A percentile compares a stretch with the other conserved stretches of the same genome.
phyloP scores from a whole-genome alignment of 2,797 vertebrate genomes.

The Micromesistius poutassou region DNA sequence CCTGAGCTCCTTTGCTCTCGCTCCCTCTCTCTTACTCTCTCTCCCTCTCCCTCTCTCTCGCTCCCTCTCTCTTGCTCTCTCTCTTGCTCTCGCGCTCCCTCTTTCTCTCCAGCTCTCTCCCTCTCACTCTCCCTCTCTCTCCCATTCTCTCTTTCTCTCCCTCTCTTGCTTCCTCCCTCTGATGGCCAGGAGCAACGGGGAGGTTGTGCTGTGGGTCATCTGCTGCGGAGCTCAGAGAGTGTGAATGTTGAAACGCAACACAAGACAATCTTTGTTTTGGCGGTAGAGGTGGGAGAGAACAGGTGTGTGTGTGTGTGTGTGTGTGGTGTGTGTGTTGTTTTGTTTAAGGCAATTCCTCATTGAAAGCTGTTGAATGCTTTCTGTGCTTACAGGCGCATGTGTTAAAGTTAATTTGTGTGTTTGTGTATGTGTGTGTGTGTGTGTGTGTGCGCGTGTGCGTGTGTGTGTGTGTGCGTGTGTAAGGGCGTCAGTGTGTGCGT shows the following conservation, averaged over 20 bases:
- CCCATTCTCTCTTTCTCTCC: neutral
- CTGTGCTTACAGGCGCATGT: slow-evolving; percentile 4
- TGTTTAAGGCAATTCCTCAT: neutral
- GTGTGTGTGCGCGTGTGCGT: neutral
- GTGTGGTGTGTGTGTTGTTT: slow-evolving; percentile 17
- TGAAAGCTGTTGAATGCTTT: slow-evolving; percentile 10
- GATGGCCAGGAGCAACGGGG: too few relatives aligned
- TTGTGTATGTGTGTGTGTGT: too few relatives aligned
- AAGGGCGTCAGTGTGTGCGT: neutral
- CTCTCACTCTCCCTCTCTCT: too few relatives aligned
- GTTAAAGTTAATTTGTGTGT: neutral
- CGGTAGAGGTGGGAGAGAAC: too few relatives aligned
- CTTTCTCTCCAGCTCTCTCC: slow-evolving; percentile 32
- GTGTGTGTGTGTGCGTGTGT: slow-evolving; percentile 25
- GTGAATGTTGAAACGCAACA: too few relatives aligned
- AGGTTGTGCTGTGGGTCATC: too few relatives aligned
- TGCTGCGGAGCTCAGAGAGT: too few relatives aligned
- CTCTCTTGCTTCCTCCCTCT: too few relatives aligned
- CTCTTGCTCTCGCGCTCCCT: slow-evolving; percentile 27
- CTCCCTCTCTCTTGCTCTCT: slow-evolving; percentile 37
- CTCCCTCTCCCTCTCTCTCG: too few relatives aligned
- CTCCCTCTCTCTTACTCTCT: too few relatives aligned
- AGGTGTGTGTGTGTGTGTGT: slow-evolving; percentile 2
- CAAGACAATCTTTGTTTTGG: too few relatives aligned
- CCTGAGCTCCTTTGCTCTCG: slow-evolving; percentile 35